Base-by-base conservation (phyloP, 2,888 invertebrate genomes). In the Pammene fasciana region DNA sequence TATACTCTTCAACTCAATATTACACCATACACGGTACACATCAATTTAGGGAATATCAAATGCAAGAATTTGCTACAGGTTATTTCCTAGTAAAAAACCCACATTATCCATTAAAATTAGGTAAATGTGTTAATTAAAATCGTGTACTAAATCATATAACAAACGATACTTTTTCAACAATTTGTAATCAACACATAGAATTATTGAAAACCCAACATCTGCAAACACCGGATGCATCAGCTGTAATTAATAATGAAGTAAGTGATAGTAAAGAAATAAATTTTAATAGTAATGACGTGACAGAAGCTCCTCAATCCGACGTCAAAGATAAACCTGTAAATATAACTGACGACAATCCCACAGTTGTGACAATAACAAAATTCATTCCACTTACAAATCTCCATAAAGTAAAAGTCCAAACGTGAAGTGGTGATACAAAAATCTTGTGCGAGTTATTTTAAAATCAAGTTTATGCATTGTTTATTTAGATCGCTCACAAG, bases 361-460 rank as follows among this genome's bases (percentile, higher is more conserved):
- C 82, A 74, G 78, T 75, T 79, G 78, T 81, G 77, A 83, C 82
- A 82, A 84, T 84, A 86, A 89, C 87, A 87, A 89, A 88, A 86
- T 87, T 90, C 91, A 90, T 90, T 90, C 90, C 90, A 90, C 88
- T 90, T 90, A 88, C 90, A 90, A 88, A 89, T 86, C 90, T 88
- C 88, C 87, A 80, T 85, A 82, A 84, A 84, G 84, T 87, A 86
- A 82, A 82, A 85, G 85, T 84, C 83, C 86, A 82, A 83, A 86
- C 82, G 86, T 88, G 88, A 87, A 88, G 88, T 86, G 87, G 89
- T 89, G 88, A 89, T 90, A 88, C 85, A 87, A 89, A 90, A 89
- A 86, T 84, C 79, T 76, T 83, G 82, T 83, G 87, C 86, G 78
- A 83, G 87, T 91, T 89, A 90, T 87, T 85, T 89, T 84, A 83